These are phyloP conservation scores for Orthosia cruda DNA, from an alignment of 2,888 invertebrate species.

Conservation along the genomic window DNA sequence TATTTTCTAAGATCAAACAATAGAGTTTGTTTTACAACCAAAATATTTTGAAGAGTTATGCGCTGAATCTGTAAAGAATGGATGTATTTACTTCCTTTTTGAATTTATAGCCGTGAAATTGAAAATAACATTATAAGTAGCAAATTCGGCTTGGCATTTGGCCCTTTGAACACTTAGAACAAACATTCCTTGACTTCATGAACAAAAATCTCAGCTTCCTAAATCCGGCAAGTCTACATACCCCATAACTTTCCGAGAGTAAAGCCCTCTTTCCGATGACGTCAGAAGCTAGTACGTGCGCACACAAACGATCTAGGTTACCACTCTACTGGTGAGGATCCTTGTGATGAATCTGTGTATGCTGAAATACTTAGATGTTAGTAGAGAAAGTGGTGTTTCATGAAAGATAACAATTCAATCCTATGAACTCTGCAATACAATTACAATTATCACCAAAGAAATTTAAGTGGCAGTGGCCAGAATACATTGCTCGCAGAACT, in stretches of 20 bases:
- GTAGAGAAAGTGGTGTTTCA: neutral
- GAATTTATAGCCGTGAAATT: neutral
- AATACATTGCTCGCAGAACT: no score
- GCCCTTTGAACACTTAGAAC: neutral
- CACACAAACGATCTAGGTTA: conserved; percentile 44
- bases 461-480: no score
- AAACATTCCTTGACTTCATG: neutral
- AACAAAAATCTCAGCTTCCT: neutral
- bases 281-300: conserved; percentile 41
- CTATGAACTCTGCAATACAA: no score
- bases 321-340: conserved; percentile 23
- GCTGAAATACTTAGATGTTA: conserved; percentile 21
- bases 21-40: no score
- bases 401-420: no score
- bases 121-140: no score
- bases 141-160: neutral
- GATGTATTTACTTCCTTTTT: no score
- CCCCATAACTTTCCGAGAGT: conserved; percentile 37
- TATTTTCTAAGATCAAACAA: neutral
- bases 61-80: neutral
- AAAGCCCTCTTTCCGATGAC: conserved; percentile 56
- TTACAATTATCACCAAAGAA: no score
- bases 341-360: conserved; percentile 16
- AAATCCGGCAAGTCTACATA: conserved; percentile 24
- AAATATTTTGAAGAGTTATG: no score